phyloP scores from a whole-genome alignment of 1,140 invertebrate species.

The Agrypnia vestita region DNA sequence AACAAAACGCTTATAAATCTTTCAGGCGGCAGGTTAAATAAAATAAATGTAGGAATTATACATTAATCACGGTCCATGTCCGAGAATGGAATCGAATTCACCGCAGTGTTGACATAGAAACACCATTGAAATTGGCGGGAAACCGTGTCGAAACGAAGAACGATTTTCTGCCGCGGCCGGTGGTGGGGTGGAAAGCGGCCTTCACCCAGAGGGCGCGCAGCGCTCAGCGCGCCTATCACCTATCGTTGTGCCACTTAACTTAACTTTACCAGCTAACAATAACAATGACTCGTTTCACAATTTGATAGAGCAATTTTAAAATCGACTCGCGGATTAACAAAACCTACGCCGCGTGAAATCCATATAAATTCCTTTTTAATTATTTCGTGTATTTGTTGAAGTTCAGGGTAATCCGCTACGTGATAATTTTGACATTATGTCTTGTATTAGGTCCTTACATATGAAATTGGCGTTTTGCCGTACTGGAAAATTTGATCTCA shows the following conservation, averaged over 20 bases:
- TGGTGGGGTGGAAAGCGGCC: constrained; percentile 13
- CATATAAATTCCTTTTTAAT: no score
- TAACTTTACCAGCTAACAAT: constrained; percentile 28
- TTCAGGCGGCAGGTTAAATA: no score
- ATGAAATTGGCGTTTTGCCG: no score
- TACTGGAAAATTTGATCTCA: no score
- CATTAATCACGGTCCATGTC: background rate
- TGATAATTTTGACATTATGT: no score
- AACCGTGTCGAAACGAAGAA: constrained; percentile 18
- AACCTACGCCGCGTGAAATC: no score
- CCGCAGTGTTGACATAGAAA: constrained; percentile 33
- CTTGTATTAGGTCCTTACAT: no score
- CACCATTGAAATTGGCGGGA: constrained; percentile 13
- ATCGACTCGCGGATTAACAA: background rate
- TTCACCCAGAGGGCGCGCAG: constrained; percentile 25
- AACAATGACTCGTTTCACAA: constrained; percentile 22
- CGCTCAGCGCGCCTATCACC: constrained; percentile 1
- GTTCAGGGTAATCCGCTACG: no score
- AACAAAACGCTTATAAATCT: no score
- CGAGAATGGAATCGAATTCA: constrained; percentile 7
- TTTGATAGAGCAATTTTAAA: constrained; percentile 2
- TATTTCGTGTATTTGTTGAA: no score
- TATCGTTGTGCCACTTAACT: constrained; percentile 23
- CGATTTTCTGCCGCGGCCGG: constrained; percentile 2
- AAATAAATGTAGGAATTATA: no score